These are phyloP conservation scores for Lycopodina hypogea DNA, from an alignment of 37 sponge, comb jelly and placozoan species.

Conservation along the genomic window DNA sequence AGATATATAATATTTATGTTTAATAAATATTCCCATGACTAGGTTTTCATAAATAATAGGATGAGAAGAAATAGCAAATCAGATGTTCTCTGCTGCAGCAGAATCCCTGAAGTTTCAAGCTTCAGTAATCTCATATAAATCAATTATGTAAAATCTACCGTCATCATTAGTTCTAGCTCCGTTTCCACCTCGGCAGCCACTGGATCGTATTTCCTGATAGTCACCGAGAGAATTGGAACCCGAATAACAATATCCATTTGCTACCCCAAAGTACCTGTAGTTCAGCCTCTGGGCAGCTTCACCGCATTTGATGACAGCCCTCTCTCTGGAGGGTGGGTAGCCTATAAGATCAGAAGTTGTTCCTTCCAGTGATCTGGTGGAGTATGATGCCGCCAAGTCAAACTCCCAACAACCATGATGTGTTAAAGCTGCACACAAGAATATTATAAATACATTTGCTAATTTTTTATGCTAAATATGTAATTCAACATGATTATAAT, in stretches of 20 bases:
- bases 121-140: no score
- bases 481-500: no score
- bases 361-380: slow-evolving; percentile 22
- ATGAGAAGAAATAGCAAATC: no score
- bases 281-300: slow-evolving; percentile 13
- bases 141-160: no score
- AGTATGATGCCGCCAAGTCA: neutral
- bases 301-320: slow-evolving; percentile 47
- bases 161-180: slow-evolving; percentile 1
- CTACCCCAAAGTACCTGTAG: slow-evolving; percentile 29
- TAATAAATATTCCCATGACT: no score
- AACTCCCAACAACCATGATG: neutral
- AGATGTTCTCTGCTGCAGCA: no score
- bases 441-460: no score
- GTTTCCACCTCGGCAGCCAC: slow-evolving; percentile 28
- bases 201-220: slow-evolving; percentile 4
- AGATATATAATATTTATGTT: no score
- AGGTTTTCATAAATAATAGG: no score
- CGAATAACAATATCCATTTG: slow-evolving; percentile 43
- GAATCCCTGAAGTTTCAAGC: no score
- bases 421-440: neutral
- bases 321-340: slow-evolving; percentile 11
- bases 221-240: slow-evolving; percentile 32
- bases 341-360: slow-evolving; percentile 40
- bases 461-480: no score